These are phyloP conservation scores for Plemyria rubiginata DNA, from an alignment of 2,888 invertebrate genomes.

Conservation along the genomic window DNA sequence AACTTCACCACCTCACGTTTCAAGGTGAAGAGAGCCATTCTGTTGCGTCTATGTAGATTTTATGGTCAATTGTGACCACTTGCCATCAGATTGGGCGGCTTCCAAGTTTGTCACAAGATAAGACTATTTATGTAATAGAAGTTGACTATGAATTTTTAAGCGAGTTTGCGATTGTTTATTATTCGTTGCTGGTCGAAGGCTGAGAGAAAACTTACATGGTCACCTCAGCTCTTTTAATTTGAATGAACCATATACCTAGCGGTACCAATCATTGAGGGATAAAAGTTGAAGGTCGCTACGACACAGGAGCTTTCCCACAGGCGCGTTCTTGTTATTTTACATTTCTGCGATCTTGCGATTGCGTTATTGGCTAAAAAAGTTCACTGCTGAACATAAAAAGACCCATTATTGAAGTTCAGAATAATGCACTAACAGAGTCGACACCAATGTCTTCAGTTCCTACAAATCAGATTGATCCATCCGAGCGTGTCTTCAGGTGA, in stretches of 20 bases:
- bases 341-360: no score
- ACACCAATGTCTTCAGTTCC: slow-evolving; percentile 2
- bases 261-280: no score
- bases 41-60: slow-evolving; percentile 34
- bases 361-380: no score
- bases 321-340: no score
- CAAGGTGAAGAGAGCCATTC: slow-evolving; percentile 36
- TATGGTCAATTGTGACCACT: slow-evolving; percentile 26
- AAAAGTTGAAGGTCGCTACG: no score
- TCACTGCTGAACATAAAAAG: no score
- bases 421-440: no score
- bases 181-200: slow-evolving; percentile 1
- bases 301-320: no score
- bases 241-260: no score
- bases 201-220: neutral
- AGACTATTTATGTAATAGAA: slow-evolving; percentile 10
- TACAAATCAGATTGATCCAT: slow-evolving; percentile 29
- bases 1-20: slow-evolving; percentile 27
- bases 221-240: neutral
- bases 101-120: slow-evolving; percentile 28
- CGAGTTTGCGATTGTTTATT: slow-evolving; percentile 1
- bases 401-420: no score
- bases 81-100: slow-evolving; percentile 29
- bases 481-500: slow-evolving; percentile 50
- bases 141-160: neutral